These are phyloP conservation scores for Corythornis leucogaster DNA, from an alignment of 2,797 vertebrate species.

Conservation along the genomic window DNA sequence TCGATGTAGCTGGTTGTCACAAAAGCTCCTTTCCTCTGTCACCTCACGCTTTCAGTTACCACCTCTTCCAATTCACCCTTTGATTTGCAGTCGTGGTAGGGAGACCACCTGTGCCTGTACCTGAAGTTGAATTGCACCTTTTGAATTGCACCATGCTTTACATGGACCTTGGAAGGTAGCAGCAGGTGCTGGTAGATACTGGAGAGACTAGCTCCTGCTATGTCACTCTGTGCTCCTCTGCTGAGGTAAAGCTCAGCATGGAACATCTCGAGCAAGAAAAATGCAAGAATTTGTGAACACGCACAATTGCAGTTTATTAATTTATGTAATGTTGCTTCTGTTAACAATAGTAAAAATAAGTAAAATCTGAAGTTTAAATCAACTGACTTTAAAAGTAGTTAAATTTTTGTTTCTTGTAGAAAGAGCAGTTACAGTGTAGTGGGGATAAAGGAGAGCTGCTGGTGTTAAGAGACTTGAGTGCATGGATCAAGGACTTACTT, in stretches of 20 bases:
- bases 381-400: neutral
- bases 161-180: neutral
- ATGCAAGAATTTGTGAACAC: neutral
- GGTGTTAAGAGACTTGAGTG: neutral
- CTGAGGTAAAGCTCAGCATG: neutral
- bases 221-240: neutral
- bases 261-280: neutral
- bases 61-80: neutral
- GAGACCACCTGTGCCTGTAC: neutral
- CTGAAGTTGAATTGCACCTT: neutral
- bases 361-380: neutral
- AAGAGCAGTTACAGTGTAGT: neutral
- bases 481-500: neutral
- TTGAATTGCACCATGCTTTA: neutral
- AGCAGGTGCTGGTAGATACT: rapidly evolving
- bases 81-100: neutral
- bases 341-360: neutral
- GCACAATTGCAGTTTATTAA: rapidly evolving
- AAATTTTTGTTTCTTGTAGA: neutral
- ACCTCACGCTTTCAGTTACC: neutral
- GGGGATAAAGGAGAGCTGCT: neutral
- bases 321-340: neutral
- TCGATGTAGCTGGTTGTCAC: neutral
- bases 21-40: neutral
- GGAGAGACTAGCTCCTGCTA: neutral